phyloP scores from a whole-genome alignment of 2,888 invertebrate genomes.

The Esperia sulphurella region DNA sequence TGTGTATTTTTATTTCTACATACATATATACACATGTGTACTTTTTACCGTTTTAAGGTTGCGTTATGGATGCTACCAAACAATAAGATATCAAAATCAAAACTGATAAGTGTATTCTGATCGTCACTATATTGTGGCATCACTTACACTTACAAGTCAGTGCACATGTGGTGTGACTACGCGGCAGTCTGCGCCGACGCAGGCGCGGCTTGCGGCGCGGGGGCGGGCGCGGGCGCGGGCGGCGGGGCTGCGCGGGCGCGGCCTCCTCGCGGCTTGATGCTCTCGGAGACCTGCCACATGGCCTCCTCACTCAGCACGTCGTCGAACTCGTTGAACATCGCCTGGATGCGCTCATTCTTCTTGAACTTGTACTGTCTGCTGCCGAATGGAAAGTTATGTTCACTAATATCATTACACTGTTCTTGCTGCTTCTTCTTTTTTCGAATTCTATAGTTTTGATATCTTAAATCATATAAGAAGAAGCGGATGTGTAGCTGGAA shows the following conservation, averaged over 20 bases:
- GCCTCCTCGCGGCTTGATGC: conserved; percentile 93
- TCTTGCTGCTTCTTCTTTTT: too few relatives aligned
- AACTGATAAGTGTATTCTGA: too few relatives aligned
- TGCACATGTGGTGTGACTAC: conserved; percentile 12
- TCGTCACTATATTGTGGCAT: neutral
- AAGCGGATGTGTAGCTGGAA: too few relatives aligned
- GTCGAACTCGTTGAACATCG: conserved; percentile 98
- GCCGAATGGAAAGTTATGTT: conserved; percentile 14
- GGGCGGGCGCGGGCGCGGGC: conserved; percentile 23
- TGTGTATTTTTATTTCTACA: too few relatives aligned
- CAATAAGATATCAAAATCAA: too few relatives aligned
- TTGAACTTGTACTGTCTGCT: conserved; percentile 94
- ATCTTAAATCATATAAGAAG: too few relatives aligned
- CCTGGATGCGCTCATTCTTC: conserved; percentile 94
- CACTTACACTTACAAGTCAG: neutral
- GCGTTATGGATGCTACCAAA: too few relatives aligned
- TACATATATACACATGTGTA: too few relatives aligned
- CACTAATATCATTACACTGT: neutral
- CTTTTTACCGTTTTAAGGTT: too few relatives aligned
- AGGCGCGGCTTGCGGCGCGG: conserved; percentile 14
- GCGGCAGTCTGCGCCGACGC: conserved; percentile 34
- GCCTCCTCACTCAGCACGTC: conserved; percentile 97
- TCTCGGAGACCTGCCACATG: conserved; percentile 99
- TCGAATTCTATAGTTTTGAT: too few relatives aligned
- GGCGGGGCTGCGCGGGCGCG: conserved; percentile 60